Percentiles rank a stretch among this genome's conserved stretches.
Conservation (phyloP, 2,888 invertebrate species). For the Cetonia aurata region DNA sequence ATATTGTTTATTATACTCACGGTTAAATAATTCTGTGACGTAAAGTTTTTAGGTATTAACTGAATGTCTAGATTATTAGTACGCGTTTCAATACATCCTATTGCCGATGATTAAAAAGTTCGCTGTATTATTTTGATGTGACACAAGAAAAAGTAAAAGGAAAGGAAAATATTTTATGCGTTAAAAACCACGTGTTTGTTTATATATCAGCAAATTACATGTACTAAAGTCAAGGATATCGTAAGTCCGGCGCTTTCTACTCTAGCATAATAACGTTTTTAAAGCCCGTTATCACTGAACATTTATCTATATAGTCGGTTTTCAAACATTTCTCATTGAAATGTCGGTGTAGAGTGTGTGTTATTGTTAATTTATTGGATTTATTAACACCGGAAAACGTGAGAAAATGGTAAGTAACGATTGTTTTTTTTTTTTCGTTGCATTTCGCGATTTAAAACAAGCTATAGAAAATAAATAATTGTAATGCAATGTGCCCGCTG, state of each 20-base stretch:
- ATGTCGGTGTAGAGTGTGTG: conserved; percentile 41
- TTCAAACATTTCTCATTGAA: conserved; percentile 34
- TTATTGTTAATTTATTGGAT: conserved; percentile 35
- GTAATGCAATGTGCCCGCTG: too few relatives aligned
- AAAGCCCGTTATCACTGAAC: conserved; percentile 49
- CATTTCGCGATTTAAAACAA: too few relatives aligned
- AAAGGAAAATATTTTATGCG: conserved; percentile 8
- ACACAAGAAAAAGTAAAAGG: not conserved
- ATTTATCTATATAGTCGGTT: conserved; percentile 44
- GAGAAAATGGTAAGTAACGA: conserved; percentile 35
- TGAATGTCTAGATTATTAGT: conserved; percentile 7
- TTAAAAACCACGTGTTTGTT: conserved; percentile 57
- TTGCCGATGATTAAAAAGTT: not conserved
- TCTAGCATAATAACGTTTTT: conserved; percentile 39
- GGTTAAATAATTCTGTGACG: conserved; percentile 27
- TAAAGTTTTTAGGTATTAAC: not conserved
- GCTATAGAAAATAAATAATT: too few relatives aligned
- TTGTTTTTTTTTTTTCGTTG: not conserved
- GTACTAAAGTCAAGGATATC: conserved; percentile 62
- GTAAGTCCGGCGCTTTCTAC: conserved; percentile 55
- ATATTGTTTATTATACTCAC: conserved; percentile 14
- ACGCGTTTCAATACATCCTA: not conserved
- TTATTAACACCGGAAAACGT: conserved; percentile 21
- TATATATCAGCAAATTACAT: conserved; percentile 54
- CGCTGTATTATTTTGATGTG: not conserved